Evolutionary conservation across 1,140 invertebrate genomes (phyloP), one percentile per base, ranked within the genome.

Genomic region (Cyrtorhinus lividipennis): DNA sequence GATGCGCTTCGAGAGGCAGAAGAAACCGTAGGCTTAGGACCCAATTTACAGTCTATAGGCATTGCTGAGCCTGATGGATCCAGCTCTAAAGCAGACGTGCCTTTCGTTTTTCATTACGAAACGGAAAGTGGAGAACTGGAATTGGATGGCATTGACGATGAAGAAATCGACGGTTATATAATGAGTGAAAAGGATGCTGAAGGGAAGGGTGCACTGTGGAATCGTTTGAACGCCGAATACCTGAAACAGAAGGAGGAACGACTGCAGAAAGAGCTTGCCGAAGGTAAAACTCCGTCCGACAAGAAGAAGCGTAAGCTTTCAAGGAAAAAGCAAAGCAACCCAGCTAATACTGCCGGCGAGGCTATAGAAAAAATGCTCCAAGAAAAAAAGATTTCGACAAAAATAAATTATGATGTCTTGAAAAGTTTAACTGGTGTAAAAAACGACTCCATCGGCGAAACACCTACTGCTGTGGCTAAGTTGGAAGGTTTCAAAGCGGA

Each of bases 391-490:
- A 87, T 98, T 63, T 97, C 94, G 0, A 85, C 82, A 2, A 98
- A 98, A 80, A 96, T 98, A 27, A 96, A 98, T 75, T 98, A 98
- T 71, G 94, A 98, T 68, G 94, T 98, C 20, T 75, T 98, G 13
- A 92, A 91, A 70, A 89, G 83, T 70, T 74, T 94, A 66, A 74
- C 67, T 66, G 83, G 77, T 72, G 79, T 83, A 68, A 71, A 66
- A 27, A 66, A 67, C n/a, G 65, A 61, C 12, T 62, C 67, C n/a
- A 67, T 46, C 58, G 67, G 24, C 56, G 53, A 67, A 64, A 45
- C 1, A 48, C 24, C 57, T 27, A 23, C n/a, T 45, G 64, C 8
- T 45, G 56, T 62, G 63, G 62, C 45, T 45, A 64, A 26, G 65
- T 53, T 23, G 30, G 59, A 44, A 65, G 66, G 69, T 46, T 44